Conservation (phyloP, 37 sponge, comb jelly and placozoan species). For the Hormiphora californensis region DNA sequence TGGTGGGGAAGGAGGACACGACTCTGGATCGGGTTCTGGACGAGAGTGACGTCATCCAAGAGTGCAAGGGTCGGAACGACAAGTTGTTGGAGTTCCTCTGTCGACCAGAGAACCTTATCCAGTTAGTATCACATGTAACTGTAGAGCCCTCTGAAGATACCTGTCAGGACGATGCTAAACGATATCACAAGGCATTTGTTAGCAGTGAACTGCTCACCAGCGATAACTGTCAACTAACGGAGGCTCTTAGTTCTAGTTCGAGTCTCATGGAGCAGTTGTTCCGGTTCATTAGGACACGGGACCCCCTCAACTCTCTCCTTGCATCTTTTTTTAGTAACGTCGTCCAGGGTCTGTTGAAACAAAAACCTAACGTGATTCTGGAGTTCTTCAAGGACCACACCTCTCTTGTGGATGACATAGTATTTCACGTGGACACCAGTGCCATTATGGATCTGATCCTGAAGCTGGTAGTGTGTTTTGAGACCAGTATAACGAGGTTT, state of each 20-base stretch:
- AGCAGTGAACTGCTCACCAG: conserved; percentile 44
- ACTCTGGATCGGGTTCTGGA: conserved; percentile 28
- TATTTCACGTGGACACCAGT: conserved; percentile 23
- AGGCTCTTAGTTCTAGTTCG: background rate
- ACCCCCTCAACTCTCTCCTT: background rate
- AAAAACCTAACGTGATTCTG: background rate
- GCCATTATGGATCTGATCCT: conserved; percentile 43
- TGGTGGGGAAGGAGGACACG: conserved; percentile 35
- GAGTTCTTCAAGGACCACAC: conserved; percentile 38
- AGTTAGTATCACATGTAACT: background rate
- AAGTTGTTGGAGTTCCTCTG: conserved; percentile 28
- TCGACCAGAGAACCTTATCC: conserved; percentile 7
- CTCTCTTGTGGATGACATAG: conserved; percentile 32
- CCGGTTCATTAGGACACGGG: background rate
- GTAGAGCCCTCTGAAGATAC: background rate
- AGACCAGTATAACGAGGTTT: conserved; percentile 10
- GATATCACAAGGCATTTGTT: conserved; percentile 19
- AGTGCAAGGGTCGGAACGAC: conserved; percentile 24
- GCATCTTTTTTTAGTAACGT: conserved; percentile 53
- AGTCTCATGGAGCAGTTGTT: background rate
- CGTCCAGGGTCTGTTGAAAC: conserved; percentile 39
- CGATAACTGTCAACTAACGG: background rate
- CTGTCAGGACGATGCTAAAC: conserved; percentile 5
- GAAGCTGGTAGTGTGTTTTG: conserved; percentile 39
- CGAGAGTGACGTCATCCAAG: conserved; percentile 48